Conservation (phyloP, 2,888 invertebrate species). For the Busseola fusca region DNA sequence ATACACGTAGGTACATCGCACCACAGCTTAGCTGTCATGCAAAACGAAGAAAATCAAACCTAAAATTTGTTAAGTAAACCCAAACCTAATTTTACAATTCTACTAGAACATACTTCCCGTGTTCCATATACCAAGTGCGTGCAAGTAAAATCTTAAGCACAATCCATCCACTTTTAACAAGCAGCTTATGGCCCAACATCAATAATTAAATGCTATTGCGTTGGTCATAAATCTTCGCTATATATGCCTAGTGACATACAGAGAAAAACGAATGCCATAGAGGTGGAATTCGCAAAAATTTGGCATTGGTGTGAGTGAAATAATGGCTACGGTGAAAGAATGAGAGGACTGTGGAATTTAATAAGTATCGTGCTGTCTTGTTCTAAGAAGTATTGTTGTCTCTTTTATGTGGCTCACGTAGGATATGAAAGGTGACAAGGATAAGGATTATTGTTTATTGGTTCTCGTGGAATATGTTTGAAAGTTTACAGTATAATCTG, state of each 20-base stretch:
- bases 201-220: conserved; percentile 71
- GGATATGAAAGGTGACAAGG: neutral
- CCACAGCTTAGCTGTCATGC: too few species aligned
- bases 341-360: conserved; percentile 39
- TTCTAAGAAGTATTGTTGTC: conserved; percentile 21
- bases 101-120: neutral
- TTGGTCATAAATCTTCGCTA: conserved; percentile 62
- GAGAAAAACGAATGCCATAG: too few species aligned
- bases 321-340: conserved; percentile 34
- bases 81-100: too few species aligned
- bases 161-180: conserved; percentile 53
- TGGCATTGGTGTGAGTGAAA: neutral
- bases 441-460: neutral
- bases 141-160: conserved; percentile 36
- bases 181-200: conserved; percentile 63
- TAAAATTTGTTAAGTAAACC: too few species aligned
- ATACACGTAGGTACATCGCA: neutral
- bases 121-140: conserved; percentile 5
- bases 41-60: neutral
- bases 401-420: conserved; percentile 7
- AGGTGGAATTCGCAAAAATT: conserved; percentile 17
- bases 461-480: neutral
- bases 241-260: conserved; percentile 51
- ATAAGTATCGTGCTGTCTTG: conserved; percentile 36
- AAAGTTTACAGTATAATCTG: neutral